Evolutionary conservation across 2,113 vertebrate species (phyloP).

Genomic region (Muscicapa adusta): DNA sequence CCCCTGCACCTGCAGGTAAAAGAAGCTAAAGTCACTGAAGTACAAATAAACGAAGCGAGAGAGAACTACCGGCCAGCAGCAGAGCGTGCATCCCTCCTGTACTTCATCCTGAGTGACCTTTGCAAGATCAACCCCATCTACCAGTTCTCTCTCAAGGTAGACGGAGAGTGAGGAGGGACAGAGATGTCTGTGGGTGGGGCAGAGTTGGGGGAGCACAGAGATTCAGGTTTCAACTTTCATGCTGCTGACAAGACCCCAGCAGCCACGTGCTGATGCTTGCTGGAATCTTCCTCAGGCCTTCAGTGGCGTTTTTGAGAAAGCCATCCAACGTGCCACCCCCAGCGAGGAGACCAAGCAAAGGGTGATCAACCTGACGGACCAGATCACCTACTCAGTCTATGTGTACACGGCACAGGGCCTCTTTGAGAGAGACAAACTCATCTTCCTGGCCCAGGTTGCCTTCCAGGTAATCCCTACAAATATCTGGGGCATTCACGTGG

Average conservation of each 20-base stretch:
- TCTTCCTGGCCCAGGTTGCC: conserved; percentile 75
- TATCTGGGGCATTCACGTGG: fast-evolving
- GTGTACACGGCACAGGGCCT: conserved; percentile 72
- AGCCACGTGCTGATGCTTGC: background rate
- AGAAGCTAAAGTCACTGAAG: conserved; percentile 74
- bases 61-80: conserved; percentile 72
- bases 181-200: background rate
- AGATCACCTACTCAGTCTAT: conserved; percentile 76
- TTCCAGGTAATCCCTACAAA: conserved; percentile 65
- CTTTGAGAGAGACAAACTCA: conserved; percentile 79
- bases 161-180: background rate
- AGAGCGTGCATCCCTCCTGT: conserved; percentile 67
- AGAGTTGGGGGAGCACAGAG: fast-evolving
- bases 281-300: conserved; percentile 59
- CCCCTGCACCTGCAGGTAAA: conserved; percentile 17
- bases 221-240: background rate
- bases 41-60: conserved; percentile 65
- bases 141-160: conserved; percentile 79
- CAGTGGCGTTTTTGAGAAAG: conserved; percentile 72
- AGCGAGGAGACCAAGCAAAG: conserved; percentile 56
- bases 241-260: background rate
- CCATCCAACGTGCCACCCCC: conserved; percentile 55
- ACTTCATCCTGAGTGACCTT: conserved; percentile 79
- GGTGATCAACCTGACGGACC: conserved; percentile 70
- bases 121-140: conserved; percentile 79